Base-by-base conservation (phyloP, 35 echinoderm and acorn worm genomes). In the Lytechinus variegatus region DNA sequence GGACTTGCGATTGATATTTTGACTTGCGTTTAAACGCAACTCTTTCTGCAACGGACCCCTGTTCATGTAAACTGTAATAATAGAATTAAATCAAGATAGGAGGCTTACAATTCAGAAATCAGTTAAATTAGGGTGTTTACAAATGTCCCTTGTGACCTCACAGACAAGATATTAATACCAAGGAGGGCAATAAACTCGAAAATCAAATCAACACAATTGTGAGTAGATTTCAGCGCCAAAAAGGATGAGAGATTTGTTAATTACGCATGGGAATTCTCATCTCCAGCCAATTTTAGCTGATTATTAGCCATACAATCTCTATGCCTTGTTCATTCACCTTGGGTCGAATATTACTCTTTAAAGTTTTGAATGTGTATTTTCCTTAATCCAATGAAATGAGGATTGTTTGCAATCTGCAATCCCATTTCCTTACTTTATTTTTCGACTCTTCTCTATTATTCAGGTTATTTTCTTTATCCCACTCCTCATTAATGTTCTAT, bases 171-270 rank as follows among this genome's bases (percentile, higher is more conserved):
- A 7, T 79, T 24, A 79, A 79, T 16, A 24, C n/a, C 14, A 79
- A 2, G 11, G 61, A 71, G 61, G 61, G 14, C 24, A 71, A 71
- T 24, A 79, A 58, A n/a, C 66, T 24, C 66, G 19, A 16, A 24
- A 79, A 79, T 79, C 19, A 79, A 79, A 24, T 79, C 19, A 24
- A 79, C n/a, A 79, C 66, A 79, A 79, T 79, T 71, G 9, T 19
- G 7, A 79, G 66, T 79, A n/a, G 66, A n/a, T 79, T 79, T 16
- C 21, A 24, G 5, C n/a, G 66, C 66, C 66, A 79, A 79, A n/a
- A 79, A 44, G 33, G 66, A 79, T 79, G 66, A 79, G 66, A 79
- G 66, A n/a, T 79, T 79, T 79, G 66, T n/a, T 71, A n/a, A 79
- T 79, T 79, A 79, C 66, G 16, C 66, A 16, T 24, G 66, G 66